phyloP scores from a whole-genome alignment of 2,113 vertebrate species.

The Ceratotherium simum region DNA sequence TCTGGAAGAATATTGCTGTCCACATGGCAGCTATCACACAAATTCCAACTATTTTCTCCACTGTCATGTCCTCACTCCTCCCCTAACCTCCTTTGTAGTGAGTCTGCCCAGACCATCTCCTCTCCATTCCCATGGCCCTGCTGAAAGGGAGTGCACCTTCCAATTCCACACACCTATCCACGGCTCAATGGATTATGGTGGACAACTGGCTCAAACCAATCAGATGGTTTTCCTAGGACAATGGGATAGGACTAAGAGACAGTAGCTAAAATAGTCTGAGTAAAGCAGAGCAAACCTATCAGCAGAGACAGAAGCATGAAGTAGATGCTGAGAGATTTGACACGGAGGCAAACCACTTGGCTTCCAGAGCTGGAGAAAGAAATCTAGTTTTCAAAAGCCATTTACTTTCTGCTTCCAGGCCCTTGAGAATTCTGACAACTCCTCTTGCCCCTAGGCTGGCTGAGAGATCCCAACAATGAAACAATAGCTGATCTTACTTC shows the following conservation, averaged over 20 bases:
- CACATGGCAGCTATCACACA: background rate
- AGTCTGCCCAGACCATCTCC: background rate
- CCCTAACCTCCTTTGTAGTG: background rate
- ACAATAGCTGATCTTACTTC: background rate
- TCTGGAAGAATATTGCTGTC: slow-evolving; percentile 42
- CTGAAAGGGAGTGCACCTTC: background rate
- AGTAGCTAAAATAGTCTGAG: background rate
- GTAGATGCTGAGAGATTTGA: background rate
- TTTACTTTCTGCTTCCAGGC: background rate
- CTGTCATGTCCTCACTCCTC: background rate
- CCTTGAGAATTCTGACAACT: background rate
- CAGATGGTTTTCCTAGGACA: background rate
- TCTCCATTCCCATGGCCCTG: background rate
- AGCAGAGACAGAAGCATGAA: background rate
- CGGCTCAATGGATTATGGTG: background rate
- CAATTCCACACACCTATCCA: background rate
- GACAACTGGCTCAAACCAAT: background rate
- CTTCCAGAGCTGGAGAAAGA: background rate
- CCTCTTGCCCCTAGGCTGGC: background rate
- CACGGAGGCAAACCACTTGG: background rate
- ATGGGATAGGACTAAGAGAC: background rate
- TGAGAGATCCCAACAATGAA: background rate
- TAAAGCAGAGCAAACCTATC: background rate
- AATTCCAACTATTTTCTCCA: background rate
- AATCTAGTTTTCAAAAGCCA: background rate